Conservation (phyloP, 2,113 vertebrate species). For the Myocastor coypus region DNA sequence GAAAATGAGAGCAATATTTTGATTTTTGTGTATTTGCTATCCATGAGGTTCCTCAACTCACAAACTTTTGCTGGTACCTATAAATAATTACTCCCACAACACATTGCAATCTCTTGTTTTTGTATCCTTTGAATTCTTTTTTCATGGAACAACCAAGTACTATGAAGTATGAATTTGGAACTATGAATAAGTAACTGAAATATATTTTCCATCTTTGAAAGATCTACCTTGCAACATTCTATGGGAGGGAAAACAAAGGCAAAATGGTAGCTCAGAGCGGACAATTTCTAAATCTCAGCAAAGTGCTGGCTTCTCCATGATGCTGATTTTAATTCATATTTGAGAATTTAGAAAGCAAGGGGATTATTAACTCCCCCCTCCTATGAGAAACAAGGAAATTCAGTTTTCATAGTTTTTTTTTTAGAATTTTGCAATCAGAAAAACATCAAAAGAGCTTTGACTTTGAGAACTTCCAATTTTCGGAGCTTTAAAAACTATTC, state of each 20-base stretch:
- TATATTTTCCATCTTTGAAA: not conserved
- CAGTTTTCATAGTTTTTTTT: slow-evolving; percentile 20
- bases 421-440: slow-evolving; percentile 25
- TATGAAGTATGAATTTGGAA: not conserved
- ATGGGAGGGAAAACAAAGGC: not conserved
- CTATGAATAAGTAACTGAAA: not conserved
- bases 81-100: not conserved
- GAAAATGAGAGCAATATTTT: not conserved
- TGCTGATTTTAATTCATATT: slow-evolving; percentile 9
- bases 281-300: not conserved
- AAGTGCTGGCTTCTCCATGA: not conserved
- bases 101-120: not conserved
- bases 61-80: not conserved
- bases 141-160: not conserved
- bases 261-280: not conserved
- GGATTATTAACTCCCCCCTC: not conserved
- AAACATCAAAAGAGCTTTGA: not conserved
- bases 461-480: not conserved
- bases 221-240: not conserved
- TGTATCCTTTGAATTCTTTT: not conserved
- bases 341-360: not conserved
- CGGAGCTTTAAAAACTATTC: not conserved
- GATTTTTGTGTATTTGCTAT: not conserved
- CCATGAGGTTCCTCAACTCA: not conserved
- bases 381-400: not conserved